Base-by-base conservation (phyloP, 2,888 invertebrate genomes). In the Isoperla grammatica region DNA sequence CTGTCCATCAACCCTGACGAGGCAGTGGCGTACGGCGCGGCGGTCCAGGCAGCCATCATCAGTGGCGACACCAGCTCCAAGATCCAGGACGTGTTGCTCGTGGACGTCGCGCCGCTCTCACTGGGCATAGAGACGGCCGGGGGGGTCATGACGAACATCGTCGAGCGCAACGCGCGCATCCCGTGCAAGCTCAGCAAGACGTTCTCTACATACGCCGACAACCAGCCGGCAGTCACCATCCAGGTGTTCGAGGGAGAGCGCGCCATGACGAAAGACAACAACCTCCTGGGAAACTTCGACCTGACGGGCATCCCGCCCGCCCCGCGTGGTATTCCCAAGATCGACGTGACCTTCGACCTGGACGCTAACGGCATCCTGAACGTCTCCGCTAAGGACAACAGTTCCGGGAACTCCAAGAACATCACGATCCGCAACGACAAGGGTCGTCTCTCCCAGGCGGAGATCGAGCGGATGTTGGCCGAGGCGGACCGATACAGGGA, bases 1-100 rank as follows among this genome's bases (percentile, higher is more conserved):
- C 94, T 95, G 74, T 90, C 89, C 40, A 96, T 96, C 79, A 95
- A 97, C 75, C 96, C 96, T 12, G 96, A 97, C 75, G 96, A 97
- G 78, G 96, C 96, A 68, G 95, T 97, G n/a, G 96, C 96, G 2
- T 96, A 95, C 71, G 95, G 95, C 66, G 95, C 95, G 45, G 95
- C 96, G 64, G 94, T 96, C 1, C 96, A 96, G 76, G 96, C 95
- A 56, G 96, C 96, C 67, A 96, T 95, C 71, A 79, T 97, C 69
- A 88, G 81, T 67, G 86, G 86, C 0, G 82, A 85, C 64, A 76
- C 49, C 13, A 66, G 78, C 57, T 73, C 57, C 55, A 40, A 42
- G 55, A 83, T 84, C 66, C 87, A 90, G 73, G 92, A 93, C 67
- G 86, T 94, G 0, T 75, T 93, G 3, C 76, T 94, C 12, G 87